Conservation (phyloP, 64 coral and sea anemone genomes). For the Montipora capricornis region DNA sequence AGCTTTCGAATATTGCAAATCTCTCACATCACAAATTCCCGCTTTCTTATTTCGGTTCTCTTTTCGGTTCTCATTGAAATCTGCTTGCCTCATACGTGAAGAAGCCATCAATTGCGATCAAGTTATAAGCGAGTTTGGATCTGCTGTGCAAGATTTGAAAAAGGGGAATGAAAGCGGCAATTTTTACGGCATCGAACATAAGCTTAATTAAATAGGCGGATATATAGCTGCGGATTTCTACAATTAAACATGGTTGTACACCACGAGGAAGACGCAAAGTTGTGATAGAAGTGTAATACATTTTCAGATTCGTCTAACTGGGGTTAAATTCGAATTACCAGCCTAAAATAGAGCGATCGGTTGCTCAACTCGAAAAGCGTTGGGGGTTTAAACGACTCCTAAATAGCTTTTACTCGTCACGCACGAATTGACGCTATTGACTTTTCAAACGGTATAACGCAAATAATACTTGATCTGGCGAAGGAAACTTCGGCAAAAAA, state of each 20-base stretch:
- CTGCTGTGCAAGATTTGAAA: too few species aligned
- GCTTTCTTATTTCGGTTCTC: neutral
- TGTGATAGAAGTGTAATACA: neutral
- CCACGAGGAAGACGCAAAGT: neutral
- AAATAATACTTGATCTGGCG: neutral
- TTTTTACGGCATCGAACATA: too few species aligned
- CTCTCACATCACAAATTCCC: neutral
- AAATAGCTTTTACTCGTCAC: conserved; percentile 18
- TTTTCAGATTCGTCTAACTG: neutral
- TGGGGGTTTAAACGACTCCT: neutral
- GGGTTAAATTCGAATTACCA: neutral
- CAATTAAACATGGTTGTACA: too few species aligned
- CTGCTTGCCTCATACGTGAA: neutral
- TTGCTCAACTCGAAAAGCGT: neutral
- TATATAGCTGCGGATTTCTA: too few species aligned
- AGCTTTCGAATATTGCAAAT: neutral
- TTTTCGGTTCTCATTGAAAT: neutral
- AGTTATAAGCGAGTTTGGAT: too few species aligned
- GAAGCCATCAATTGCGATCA: neutral
- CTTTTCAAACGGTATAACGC: conserved; percentile 5
- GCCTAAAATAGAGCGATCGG: neutral
- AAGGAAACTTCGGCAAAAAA: neutral
- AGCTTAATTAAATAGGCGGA: too few species aligned
- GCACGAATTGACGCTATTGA: conserved; percentile 30
- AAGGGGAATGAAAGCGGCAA: too few species aligned